Evolutionary conservation across 2,113 vertebrate genomes (phyloP).

Genomic region (Mastomys natalensis): DNA sequence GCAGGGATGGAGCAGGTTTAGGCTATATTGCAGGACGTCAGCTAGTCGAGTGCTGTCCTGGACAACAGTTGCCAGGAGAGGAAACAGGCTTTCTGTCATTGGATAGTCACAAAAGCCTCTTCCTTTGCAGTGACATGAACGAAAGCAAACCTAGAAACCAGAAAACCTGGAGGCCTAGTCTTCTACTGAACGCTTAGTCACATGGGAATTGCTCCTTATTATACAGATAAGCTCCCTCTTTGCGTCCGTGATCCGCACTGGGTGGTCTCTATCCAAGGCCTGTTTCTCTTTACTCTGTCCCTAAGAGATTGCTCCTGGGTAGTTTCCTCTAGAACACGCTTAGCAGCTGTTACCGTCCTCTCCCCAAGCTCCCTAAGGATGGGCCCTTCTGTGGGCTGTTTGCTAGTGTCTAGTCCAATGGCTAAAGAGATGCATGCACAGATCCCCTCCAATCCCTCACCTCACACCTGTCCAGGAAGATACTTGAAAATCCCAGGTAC

Average conservation of each 20-base stretch:
- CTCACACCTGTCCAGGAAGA: background rate
- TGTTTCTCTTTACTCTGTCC: background rate
- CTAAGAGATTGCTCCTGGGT: background rate
- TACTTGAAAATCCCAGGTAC: background rate
- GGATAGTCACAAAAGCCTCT: background rate
- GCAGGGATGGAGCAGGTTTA: background rate
- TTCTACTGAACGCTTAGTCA: background rate
- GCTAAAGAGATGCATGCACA: accelerated
- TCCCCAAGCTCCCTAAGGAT: background rate
- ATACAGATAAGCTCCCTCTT: too few relatives aligned
- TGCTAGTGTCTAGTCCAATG: background rate
- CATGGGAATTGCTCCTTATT: background rate
- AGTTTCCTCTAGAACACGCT: background rate
- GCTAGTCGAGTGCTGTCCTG: background rate
- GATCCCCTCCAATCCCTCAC: background rate
- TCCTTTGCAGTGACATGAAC: background rate
- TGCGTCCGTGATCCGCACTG: accelerated
- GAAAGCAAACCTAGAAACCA: background rate
- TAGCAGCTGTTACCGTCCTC: accelerated
- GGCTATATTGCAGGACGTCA: background rate
- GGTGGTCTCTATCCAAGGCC: background rate
- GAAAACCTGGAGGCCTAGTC: background rate
- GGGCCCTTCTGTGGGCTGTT: background rate
- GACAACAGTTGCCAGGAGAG: background rate
- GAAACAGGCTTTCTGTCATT: background rate